phyloP scores from a whole-genome alignment of 2,888 invertebrate species.

The Exocentrus adspersus region DNA sequence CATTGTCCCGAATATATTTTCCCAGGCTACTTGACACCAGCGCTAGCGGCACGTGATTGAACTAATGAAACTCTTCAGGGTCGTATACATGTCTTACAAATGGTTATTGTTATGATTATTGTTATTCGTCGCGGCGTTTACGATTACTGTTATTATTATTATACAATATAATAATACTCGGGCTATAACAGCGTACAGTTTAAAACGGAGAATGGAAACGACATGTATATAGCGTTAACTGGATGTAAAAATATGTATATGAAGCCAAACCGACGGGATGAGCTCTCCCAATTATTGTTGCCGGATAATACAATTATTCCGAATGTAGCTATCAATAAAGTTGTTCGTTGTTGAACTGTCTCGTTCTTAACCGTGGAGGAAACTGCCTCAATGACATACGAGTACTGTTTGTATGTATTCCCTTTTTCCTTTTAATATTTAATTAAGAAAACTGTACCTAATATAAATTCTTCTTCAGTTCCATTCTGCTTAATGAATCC shows the following conservation, averaged over 20 bases:
- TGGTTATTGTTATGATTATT: constrained; percentile 63
- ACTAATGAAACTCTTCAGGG: constrained; percentile 60
- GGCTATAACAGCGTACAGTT: constrained; percentile 44
- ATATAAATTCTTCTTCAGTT: constrained; percentile 35
- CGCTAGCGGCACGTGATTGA: constrained; percentile 56
- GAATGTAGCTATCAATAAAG: constrained; percentile 26
- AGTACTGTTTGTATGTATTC: constrained; percentile 6
- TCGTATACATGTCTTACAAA: constrained; percentile 60
- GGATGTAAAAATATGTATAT: constrained; percentile 28
- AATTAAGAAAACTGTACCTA: too few relatives aligned
- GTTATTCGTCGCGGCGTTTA: constrained; percentile 59
- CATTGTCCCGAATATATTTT: constrained; percentile 45
- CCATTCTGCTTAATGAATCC: constrained; percentile 37
- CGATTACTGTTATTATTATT: constrained; percentile 57
- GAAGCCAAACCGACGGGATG: constrained; percentile 16
- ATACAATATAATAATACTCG: constrained; percentile 56
- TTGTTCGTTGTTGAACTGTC: constrained; percentile 8
- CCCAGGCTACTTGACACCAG: constrained; percentile 36
- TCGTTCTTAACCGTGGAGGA: not conserved
- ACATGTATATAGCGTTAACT: constrained; percentile 28
- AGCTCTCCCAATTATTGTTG: constrained; percentile 25
- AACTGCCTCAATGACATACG: not conserved
- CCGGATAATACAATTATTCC: constrained; percentile 24
- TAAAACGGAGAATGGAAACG: constrained; percentile 34
- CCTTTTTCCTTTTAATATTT: not conserved